These are phyloP conservation scores for Ametastegia equiseti DNA, from an alignment of 2,888 invertebrate genomes.

Conservation along the genomic window DNA sequence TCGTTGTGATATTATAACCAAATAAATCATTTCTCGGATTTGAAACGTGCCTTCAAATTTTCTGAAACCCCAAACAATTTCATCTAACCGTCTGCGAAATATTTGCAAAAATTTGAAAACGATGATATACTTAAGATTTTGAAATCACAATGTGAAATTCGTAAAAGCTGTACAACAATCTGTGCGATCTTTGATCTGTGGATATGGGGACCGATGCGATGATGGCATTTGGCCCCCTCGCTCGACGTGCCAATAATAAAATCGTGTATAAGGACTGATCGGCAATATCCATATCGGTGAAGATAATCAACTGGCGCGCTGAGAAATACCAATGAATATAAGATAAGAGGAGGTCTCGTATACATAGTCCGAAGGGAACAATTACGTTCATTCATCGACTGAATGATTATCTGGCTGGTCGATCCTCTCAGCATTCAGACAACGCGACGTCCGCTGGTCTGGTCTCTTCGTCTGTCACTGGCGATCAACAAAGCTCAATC, in stretches of 20 bases:
- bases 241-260: not conserved
- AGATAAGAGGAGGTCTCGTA: not conserved
- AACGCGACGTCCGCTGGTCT: constrained; percentile 29
- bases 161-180: too few species aligned
- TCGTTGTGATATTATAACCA: too few species aligned
- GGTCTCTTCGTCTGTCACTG: too few species aligned
- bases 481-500: constrained; percentile 42
- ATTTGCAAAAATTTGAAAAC: not conserved
- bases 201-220: too few species aligned
- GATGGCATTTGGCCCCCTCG: not conserved
- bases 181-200: too few species aligned
- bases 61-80: not conserved
- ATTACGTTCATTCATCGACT: constrained; percentile 42
- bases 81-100: not conserved
- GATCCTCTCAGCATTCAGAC: constrained; percentile 45
- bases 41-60: too few species aligned
- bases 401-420: constrained; percentile 9
- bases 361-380: constrained; percentile 7
- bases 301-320: not conserved
- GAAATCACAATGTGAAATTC: not conserved
- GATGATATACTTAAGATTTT: not conserved
- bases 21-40: too few species aligned
- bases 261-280: not conserved
- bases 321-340: not conserved
- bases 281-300: not conserved